Evolutionary conservation across 1,140 invertebrate species (phyloP).

Genomic region (Cotesia chilonis): DNA sequence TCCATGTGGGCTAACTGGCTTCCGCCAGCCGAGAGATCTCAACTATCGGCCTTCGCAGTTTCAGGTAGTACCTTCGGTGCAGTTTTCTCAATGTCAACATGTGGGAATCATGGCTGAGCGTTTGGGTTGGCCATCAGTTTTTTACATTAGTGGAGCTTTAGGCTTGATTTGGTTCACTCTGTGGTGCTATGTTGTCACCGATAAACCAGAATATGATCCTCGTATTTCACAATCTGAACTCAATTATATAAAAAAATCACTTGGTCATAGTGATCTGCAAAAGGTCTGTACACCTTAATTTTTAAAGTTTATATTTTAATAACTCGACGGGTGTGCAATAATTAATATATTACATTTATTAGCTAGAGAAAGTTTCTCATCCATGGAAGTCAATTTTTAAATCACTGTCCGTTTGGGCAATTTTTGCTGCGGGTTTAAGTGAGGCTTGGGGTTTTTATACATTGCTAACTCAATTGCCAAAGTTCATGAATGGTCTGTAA

Average conservation of each 20-base stretch:
- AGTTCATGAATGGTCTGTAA: conserved; percentile 83
- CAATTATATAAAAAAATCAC: conserved; percentile 74
- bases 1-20: conserved; percentile 89
- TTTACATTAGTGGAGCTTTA: conserved; percentile 85
- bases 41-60: conserved; percentile 80
- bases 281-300: conserved; percentile 32
- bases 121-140: conserved; percentile 86
- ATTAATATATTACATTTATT: conserved; percentile 23
- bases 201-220: conserved; percentile 80
- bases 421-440: conserved; percentile 88
- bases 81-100: conserved; percentile 81
- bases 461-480: conserved; percentile 87
- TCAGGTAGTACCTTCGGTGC: conserved; percentile 86
- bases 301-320: not conserved
- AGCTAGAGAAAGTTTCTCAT: conserved; percentile 66
- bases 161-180: conserved; percentile 77
- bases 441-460: conserved; percentile 99
- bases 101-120: conserved; percentile 77
- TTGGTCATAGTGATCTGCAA: conserved; percentile 41
- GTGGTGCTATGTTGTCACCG: conserved; percentile 78
- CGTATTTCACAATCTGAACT: conserved; percentile 79
- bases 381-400: conserved; percentile 86
- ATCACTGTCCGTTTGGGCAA: conserved; percentile 89
- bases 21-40: conserved; percentile 82
- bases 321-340: too few relatives aligned